Evolutionary conservation across 2,113 vertebrate species (phyloP).

Genomic region (Porphyrio hochstetteri): DNA sequence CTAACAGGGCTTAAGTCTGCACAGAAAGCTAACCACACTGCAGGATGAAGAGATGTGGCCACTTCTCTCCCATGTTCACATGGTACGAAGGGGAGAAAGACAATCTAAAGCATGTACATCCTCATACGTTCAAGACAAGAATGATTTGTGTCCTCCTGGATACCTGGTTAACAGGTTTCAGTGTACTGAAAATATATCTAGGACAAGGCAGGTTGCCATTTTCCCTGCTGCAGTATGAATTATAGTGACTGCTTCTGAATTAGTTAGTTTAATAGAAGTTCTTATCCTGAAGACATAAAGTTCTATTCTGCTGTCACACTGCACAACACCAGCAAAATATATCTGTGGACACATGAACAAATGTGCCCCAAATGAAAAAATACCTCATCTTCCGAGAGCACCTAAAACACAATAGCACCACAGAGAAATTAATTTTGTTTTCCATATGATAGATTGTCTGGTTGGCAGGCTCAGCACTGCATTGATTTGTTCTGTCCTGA

Average conservation of each 20-base stretch:
- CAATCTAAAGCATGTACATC: background rate
- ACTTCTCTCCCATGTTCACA: background rate
- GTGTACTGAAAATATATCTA: background rate
- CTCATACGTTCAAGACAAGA: background rate
- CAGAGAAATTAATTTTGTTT: slow-evolving; percentile 43
- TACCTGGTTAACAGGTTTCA: background rate
- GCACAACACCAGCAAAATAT: slow-evolving; percentile 22
- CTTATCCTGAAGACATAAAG: slow-evolving; percentile 58
- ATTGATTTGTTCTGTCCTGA: slow-evolving; percentile 33
- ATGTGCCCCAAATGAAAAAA: slow-evolving; percentile 3
- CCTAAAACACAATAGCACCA: slow-evolving; percentile 32
- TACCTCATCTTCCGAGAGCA: background rate
- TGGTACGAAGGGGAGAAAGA: background rate
- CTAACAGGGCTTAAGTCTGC: background rate
- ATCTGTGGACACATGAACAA: background rate
- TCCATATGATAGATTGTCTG: slow-evolving; percentile 41
- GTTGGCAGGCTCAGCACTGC: slow-evolving; percentile 22
- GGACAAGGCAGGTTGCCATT: background rate
- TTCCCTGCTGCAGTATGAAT: slow-evolving; percentile 13
- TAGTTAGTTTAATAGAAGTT: slow-evolving; percentile 52
- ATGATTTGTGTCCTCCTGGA: slow-evolving; percentile 6
- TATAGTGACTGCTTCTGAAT: slow-evolving; percentile 44
- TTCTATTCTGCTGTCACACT: slow-evolving; percentile 37
- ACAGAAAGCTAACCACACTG: background rate
- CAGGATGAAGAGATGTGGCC: background rate